These are phyloP conservation scores for Drosophila paracracens DNA, from an alignment of 2,888 invertebrate genomes.

Conservation along the genomic window DNA sequence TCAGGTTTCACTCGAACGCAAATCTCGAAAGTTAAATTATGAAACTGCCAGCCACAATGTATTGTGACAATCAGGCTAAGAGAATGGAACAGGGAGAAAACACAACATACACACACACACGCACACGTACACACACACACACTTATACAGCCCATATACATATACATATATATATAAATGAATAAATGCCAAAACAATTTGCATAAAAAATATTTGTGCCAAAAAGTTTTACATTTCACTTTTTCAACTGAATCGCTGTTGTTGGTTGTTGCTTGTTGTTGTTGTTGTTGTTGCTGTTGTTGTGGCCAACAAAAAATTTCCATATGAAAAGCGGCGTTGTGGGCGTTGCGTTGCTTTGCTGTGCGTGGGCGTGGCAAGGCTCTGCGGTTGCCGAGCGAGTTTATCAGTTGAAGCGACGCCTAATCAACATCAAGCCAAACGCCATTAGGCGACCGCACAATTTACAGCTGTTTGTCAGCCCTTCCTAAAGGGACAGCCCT, in stretches of 20 bases:
- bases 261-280: conserved; percentile 17
- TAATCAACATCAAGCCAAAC: conserved; percentile 73
- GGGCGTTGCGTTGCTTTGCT: conserved; percentile 19
- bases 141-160: conserved; percentile 12
- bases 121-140: background rate
- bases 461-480: conserved; percentile 67
- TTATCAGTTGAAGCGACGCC: conserved; percentile 76
- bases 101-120: conserved; percentile 7
- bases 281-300: conserved; percentile 8
- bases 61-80: conserved; percentile 24
- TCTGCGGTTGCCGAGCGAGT: conserved; percentile 59
- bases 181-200: conserved; percentile 78
- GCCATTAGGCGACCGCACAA: conserved; percentile 71
- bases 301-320: conserved; percentile 54
- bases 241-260: conserved; percentile 24
- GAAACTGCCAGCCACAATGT: conserved; percentile 59
- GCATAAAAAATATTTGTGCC: conserved; percentile 77
- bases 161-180: conserved; percentile 49
- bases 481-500: background rate
- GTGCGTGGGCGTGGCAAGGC: conserved; percentile 36
- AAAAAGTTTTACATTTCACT: conserved; percentile 68
- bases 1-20: conserved; percentile 33
- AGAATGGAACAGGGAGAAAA: background rate
- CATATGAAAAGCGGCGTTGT: conserved; percentile 66
- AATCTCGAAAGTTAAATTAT: conserved; percentile 72